These are phyloP conservation scores for Halcyon chelicuti DNA, from an alignment of 2,797 vertebrate genomes.

Conservation along the genomic window DNA sequence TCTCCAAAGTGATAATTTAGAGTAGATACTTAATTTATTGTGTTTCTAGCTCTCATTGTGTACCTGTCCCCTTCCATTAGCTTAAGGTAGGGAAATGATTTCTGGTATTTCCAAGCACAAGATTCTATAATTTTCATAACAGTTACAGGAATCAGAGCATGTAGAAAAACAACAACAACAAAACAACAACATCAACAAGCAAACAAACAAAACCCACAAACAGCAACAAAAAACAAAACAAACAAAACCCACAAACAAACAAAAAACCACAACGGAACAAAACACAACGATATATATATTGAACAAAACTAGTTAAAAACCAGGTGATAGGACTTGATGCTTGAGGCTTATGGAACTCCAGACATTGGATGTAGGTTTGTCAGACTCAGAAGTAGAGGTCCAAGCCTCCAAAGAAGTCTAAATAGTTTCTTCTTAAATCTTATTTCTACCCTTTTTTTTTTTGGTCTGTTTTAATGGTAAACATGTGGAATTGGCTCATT, in stretches of 20 bases:
- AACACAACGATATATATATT: not conserved
- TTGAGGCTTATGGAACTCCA: not conserved
- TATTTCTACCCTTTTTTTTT: not conserved
- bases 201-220: no score
- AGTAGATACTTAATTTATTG: not conserved
- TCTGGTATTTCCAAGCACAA: not conserved
- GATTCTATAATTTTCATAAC: not conserved
- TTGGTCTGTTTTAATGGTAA: not conserved
- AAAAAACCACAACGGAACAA: no score
- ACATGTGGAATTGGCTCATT: not conserved
- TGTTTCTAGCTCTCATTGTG: not conserved
- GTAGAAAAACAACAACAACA: not conserved
- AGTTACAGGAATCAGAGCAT: not conserved
- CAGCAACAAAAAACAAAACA: not conserved
- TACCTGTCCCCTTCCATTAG: not conserved
- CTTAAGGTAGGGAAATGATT: not conserved
- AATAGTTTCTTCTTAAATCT: not conserved
- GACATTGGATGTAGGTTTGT: not conserved
- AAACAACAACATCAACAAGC: no score
- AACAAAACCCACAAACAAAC: no score
- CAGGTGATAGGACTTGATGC: not conserved
- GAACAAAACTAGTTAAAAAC: not conserved
- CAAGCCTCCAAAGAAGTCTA: not conserved
- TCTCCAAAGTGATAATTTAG: not conserved
- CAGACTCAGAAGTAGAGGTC: not conserved